Evolutionary conservation across 2,888 invertebrate species (phyloP), one percentile per base, ranked within the genome.

Genomic region (Polydrusus cervinus): DNA sequence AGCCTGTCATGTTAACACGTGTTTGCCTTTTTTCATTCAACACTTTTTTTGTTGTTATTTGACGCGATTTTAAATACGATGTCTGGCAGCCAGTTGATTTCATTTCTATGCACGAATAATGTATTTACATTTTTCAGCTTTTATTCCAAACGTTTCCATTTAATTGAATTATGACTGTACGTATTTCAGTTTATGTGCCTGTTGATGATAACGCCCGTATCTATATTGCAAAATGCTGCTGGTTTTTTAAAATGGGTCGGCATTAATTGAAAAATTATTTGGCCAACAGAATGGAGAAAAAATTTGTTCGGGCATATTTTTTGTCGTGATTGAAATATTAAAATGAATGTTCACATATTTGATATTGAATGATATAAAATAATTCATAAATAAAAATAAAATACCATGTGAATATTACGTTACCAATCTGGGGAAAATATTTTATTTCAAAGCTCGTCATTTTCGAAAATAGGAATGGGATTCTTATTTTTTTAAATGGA

Each of bases 1-100:
- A 71, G 78, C 81, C 84, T 84, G 85, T 85, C 85, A 84, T 82
- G 84, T 85, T 80, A 84, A 84, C 84, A 84, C 84, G 84, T 84
- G 85, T 84, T 81, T 75, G 79, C 73, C 79, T 81, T 82, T 81
- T 82, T 81, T 75, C 62, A 61, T 66, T 60, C 68, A 67, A 78
- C 79, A 78, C 78, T 78, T 82, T 82, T n/a, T 80, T 76, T 78
- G 78, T 78, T 78, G 79, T 78, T 80, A 80, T 83, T 82, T 80
- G 81, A 81, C 80, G 80, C 79, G 81, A 78, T 82, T 81, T 80
- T 80, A 71, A 83, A 83, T 82, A 79, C 83, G 78, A 78, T 79
- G 81, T 81, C 82, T 81, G 82, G 81, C 81, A 77, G 80, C 78
- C 80, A 79, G 80, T 80, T 77, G 80, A 80, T 81, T 83, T 79